Evolutionary conservation across 2,888 invertebrate species (phyloP).

Genomic region (Platypus cylindrus): DNA sequence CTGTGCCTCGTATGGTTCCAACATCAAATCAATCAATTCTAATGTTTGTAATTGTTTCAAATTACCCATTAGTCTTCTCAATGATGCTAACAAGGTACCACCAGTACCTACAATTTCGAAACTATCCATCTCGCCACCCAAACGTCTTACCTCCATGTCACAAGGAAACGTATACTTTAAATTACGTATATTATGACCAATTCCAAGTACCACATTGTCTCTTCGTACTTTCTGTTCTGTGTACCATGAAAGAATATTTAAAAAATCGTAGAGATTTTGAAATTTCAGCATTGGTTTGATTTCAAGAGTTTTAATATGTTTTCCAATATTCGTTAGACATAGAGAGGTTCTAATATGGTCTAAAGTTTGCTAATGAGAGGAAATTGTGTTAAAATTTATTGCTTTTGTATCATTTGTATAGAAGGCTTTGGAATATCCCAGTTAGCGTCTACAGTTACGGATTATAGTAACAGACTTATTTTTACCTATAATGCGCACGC

Average conservation of each 20-base stretch:
- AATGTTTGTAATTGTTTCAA: conserved; percentile 49
- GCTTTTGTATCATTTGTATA: no score
- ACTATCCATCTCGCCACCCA: conserved; percentile 49
- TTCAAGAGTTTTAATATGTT: conserved; percentile 49
- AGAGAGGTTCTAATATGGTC: conserved; percentile 61
- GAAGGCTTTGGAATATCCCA: no score
- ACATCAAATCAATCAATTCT: conserved; percentile 59
- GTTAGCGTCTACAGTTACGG: no score
- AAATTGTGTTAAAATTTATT: no score
- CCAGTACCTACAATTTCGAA: conserved; percentile 54
- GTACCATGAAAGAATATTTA: conserved; percentile 68
- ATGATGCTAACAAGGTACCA: conserved; percentile 45
- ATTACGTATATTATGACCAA: conserved; percentile 45
- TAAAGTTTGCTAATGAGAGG: conserved; percentile 54
- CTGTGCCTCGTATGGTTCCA: conserved; percentile 57
- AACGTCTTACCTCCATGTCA: conserved; percentile 51
- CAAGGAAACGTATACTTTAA: conserved; percentile 64
- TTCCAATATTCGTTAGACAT: conserved; percentile 56
- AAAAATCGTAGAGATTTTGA: conserved; percentile 72
- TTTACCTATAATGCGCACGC: no score
- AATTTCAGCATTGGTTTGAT: conserved; percentile 66
- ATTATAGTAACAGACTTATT: no score
- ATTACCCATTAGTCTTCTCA: conserved; percentile 53
- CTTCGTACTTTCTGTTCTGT: conserved; percentile 40
- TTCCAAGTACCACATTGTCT: conserved; percentile 31